phyloP scores from a whole-genome alignment of 2,113 vertebrate genomes.

The Okapia johnstoni region DNA sequence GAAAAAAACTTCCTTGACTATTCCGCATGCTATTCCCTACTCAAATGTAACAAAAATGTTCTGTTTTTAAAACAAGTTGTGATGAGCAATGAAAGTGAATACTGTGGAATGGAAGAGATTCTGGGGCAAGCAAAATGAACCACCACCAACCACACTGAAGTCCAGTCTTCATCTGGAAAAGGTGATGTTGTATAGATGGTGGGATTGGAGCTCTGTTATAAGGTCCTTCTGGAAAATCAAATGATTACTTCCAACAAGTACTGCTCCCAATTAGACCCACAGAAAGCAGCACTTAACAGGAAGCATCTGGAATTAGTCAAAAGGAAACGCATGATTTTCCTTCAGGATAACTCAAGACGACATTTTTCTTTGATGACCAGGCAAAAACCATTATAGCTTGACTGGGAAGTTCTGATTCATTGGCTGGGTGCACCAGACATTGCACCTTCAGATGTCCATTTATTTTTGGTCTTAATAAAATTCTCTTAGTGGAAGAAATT shows the following conservation, averaged over 20 bases:
- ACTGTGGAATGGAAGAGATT: neutral
- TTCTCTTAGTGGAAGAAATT: neutral
- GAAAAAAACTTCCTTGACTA: neutral
- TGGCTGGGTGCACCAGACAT: neutral
- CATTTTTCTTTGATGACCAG: neutral
- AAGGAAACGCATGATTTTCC: neutral
- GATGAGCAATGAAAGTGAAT: neutral
- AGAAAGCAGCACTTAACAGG: neutral
- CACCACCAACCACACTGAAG: neutral
- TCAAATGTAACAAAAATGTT: neutral
- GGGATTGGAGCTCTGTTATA: neutral
- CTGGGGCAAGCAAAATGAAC: neutral
- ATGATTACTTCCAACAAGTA: neutral
- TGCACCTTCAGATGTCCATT: neutral
- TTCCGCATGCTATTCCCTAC: neutral
- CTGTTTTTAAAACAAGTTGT: neutral
- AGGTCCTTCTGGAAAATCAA: neutral
- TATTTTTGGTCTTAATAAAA: neutral
- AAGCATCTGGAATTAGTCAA: neutral
- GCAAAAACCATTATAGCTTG: neutral
- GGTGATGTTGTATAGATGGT: neutral
- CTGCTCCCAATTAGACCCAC: neutral
- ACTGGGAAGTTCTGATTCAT: neutral
- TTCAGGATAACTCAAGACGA: neutral
- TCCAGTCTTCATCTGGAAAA: neutral